A percentile compares a stretch with the other conserved stretches of the same genome.
Evolutionary conservation across 2,113 vertebrate species (phyloP).

Genomic region (Trichomycterus rosablanca): DNA sequence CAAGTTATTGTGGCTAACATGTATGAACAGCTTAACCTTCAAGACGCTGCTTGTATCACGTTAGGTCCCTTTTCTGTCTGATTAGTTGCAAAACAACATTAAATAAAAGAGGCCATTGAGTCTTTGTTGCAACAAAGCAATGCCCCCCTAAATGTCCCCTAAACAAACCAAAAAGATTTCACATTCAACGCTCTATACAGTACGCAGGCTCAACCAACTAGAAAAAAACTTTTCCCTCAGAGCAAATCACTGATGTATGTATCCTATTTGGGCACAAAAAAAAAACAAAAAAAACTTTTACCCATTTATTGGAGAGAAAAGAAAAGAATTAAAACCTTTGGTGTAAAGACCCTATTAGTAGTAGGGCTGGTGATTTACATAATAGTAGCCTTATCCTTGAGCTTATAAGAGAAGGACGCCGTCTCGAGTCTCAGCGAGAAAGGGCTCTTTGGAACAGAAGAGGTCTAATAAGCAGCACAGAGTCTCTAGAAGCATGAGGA

Average conservation of each 20-base stretch:
- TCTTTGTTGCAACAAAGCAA: constrained; percentile 19
- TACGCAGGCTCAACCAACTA: constrained; percentile 52
- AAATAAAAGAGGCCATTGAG: constrained; percentile 36
- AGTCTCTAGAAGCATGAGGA: constrained; percentile 36
- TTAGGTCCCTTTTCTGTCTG: constrained; percentile 26
- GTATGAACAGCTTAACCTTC: background rate
- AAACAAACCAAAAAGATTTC: constrained; percentile 38
- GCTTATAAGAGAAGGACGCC: constrained; percentile 68
- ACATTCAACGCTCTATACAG: constrained; percentile 25
- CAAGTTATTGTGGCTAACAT: background rate
- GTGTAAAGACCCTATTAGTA: constrained; percentile 76
- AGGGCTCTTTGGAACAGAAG: constrained; percentile 59
- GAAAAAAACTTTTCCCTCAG: constrained; percentile 54
- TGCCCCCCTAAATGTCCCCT: constrained; percentile 36
- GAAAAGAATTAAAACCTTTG: constrained; percentile 70
- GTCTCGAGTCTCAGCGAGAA: constrained; percentile 56
- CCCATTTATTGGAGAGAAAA: constrained; percentile 65
- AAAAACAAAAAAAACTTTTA: constrained; percentile 70
- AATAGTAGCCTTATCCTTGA: constrained; percentile 74
- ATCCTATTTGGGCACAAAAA: constrained; percentile 70
- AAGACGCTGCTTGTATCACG: constrained; percentile 37
- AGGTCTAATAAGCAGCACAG: constrained; percentile 44
- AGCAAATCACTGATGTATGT: constrained; percentile 71
- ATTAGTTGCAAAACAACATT: constrained; percentile 37
- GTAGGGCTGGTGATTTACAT: constrained; percentile 75